These are phyloP conservation scores for Bryconaethiops microstoma DNA, from an alignment of 2,797 vertebrate species.

Conservation along the genomic window DNA sequence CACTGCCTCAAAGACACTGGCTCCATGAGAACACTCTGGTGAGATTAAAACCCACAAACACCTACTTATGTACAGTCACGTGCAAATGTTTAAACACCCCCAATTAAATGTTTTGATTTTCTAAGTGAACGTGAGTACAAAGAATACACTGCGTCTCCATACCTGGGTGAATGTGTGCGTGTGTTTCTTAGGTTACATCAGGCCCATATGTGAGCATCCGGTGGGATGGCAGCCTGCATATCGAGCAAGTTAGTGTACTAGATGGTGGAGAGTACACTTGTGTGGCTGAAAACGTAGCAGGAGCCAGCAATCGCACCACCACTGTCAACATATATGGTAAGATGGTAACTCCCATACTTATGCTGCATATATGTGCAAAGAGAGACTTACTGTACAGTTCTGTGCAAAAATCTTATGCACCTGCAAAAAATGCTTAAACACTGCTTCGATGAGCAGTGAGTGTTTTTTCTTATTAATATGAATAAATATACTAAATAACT, in stretches of 20 bases:
- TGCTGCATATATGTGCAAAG: too few relatives aligned
- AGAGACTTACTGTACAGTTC: too few relatives aligned
- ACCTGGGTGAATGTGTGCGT: conserved; percentile 8
- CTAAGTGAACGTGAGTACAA: too few relatives aligned
- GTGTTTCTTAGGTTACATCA: conserved; percentile 79
- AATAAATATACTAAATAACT: too few relatives aligned
- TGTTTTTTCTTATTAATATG: too few relatives aligned
- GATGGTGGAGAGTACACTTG: conserved; percentile 90
- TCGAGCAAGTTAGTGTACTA: conserved; percentile 87
- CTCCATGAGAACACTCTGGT: conserved; percentile 89
- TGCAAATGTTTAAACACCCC: not conserved
- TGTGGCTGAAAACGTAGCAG: conserved; percentile 86
- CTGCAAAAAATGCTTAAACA: too few relatives aligned
- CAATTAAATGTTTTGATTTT: too few relatives aligned
- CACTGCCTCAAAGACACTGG: conserved; percentile 92
- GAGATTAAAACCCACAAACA: conserved; percentile 59
- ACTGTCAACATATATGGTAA: conserved; percentile 87
- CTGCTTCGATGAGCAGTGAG: too few relatives aligned
- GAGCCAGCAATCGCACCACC: conserved; percentile 88
- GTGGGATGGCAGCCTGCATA: conserved; percentile 91
- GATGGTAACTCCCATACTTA: conserved; percentile 16
- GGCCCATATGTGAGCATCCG: conserved; percentile 86
- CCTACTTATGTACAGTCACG: not conserved
- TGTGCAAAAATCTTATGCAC: too few relatives aligned
- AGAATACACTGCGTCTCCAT: too few relatives aligned